These are phyloP conservation scores for Drosophila lacteicornis DNA, from an alignment of 1,140 invertebrate genomes.

Conservation along the genomic window DNA sequence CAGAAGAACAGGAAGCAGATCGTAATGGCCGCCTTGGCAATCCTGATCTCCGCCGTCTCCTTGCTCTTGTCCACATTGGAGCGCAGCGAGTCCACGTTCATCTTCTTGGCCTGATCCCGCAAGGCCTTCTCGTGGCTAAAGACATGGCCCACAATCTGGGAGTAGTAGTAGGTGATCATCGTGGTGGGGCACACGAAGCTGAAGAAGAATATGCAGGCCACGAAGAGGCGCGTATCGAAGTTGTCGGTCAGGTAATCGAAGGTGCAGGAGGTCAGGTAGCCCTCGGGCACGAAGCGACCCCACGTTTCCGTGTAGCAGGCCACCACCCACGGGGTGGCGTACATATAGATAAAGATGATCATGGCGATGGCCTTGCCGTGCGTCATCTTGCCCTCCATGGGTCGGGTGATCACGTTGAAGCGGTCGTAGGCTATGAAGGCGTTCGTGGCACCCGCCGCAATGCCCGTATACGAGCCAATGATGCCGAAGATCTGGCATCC, in stretches of 20 bases:
- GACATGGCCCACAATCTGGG: slow-evolving; percentile 94
- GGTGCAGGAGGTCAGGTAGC: slow-evolving; percentile 92
- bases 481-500: slow-evolving; percentile 93
- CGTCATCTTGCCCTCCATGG: slow-evolving; percentile 92
- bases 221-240: slow-evolving; percentile 90
- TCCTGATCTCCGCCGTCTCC: slow-evolving; percentile 92
- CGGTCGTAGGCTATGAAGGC: slow-evolving; percentile 85
- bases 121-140: slow-evolving; percentile 93
- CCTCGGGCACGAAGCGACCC: slow-evolving; percentile 94
- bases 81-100: slow-evolving; percentile 94
- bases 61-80: slow-evolving; percentile 89
- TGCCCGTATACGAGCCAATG: slow-evolving; percentile 93
- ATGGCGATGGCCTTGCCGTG: slow-evolving; percentile 91
- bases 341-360: slow-evolving; percentile 90
- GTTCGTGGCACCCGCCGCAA: slow-evolving; percentile 92
- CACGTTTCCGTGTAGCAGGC: slow-evolving; percentile 92
- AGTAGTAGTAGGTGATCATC: slow-evolving; percentile 93
- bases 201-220: slow-evolving; percentile 90
- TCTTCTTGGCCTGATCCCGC: slow-evolving; percentile 93
- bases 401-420: slow-evolving; percentile 92
- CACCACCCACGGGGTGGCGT: slow-evolving; percentile 91
- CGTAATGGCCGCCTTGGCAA: slow-evolving; percentile 94
- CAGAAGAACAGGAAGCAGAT: slow-evolving; percentile 93
- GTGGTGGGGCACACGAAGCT: slow-evolving; percentile 92
- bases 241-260: slow-evolving; percentile 93